Evolutionary conservation across 2,113 vertebrate species (phyloP).

Genomic region (Verasper variegatus): DNA sequence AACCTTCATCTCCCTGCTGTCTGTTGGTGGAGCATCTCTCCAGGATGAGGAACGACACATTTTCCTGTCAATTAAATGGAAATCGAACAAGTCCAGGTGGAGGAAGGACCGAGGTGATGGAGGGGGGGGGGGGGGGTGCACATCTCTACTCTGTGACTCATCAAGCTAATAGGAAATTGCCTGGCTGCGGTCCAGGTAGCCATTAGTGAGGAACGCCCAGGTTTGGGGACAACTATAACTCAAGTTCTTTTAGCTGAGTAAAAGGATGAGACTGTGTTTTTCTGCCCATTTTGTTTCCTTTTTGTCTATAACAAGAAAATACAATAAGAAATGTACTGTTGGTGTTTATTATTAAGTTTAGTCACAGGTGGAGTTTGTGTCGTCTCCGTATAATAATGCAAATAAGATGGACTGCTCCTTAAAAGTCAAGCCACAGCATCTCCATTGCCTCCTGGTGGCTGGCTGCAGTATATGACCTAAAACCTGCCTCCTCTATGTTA

Average conservation of each 20-base stretch:
- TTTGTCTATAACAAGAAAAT: too few species aligned
- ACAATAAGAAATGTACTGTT: too few species aligned
- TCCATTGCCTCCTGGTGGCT: too few species aligned
- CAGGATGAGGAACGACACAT: neutral
- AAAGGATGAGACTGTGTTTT: neutral
- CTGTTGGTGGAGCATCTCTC: neutral
- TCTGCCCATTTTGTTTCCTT: neutral
- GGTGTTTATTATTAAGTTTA: too few species aligned
- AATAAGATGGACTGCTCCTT: too few species aligned
- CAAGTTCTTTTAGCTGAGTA: neutral
- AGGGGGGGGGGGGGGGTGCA: too few species aligned
- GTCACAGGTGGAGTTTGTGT: too few species aligned
- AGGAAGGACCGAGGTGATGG: neutral
- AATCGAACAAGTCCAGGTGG: neutral
- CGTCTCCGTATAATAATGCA: too few species aligned
- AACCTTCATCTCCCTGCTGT: neutral
- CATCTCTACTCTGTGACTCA: slow-evolving; percentile 3
- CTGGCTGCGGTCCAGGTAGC: neutral
- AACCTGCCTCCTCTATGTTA: too few species aligned
- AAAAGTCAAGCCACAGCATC: too few species aligned
- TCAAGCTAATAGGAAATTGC: neutral
- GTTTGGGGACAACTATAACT: neutral
- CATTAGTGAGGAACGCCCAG: neutral
- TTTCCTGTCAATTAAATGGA: neutral
- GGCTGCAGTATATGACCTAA: too few species aligned